Evolutionary conservation across 1,140 invertebrate genomes (phyloP).

Genomic region (Ostrea denselamellosa): DNA sequence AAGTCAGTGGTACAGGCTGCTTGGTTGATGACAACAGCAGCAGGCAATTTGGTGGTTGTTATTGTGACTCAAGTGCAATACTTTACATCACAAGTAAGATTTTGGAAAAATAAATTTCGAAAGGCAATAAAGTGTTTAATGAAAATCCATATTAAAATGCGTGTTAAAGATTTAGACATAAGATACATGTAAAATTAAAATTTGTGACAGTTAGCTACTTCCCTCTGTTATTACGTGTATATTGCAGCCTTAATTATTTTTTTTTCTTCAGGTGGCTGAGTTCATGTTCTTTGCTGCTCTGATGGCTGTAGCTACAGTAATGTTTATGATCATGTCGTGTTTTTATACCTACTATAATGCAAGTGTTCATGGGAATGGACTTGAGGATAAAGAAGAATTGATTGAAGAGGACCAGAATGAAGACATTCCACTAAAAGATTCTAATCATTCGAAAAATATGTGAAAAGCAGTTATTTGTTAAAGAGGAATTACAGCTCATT

Average conservation of each 20-base stretch:
- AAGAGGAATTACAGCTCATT: too few species aligned
- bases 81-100: slow-evolving; percentile 67
- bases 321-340: slow-evolving; percentile 88
- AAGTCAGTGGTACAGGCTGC: slow-evolving; percentile 93
- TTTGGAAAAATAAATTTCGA: background rate
- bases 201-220: too few species aligned
- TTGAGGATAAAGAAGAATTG: slow-evolving; percentile 47
- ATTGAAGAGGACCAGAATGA: slow-evolving; percentile 38
- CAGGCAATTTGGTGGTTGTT: slow-evolving; percentile 94
- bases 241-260: slow-evolving; percentile 50
- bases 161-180: too few species aligned
- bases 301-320: slow-evolving; percentile 89
- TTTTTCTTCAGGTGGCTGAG: slow-evolving; percentile 87
- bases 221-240: background rate
- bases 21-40: slow-evolving; percentile 93
- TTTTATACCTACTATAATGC: slow-evolving; percentile 78
- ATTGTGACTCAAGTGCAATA: slow-evolving; percentile 86
- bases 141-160: too few species aligned
- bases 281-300: slow-evolving; percentile 93
- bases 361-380: background rate
- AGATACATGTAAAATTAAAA: too few species aligned
- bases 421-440: slow-evolving; percentile 40
- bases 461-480: background rate
- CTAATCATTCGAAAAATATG: background rate
- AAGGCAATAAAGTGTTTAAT: background rate